phyloP scores from a whole-genome alignment of 2,888 invertebrate genomes.

The Drosophila ezoana region DNA sequence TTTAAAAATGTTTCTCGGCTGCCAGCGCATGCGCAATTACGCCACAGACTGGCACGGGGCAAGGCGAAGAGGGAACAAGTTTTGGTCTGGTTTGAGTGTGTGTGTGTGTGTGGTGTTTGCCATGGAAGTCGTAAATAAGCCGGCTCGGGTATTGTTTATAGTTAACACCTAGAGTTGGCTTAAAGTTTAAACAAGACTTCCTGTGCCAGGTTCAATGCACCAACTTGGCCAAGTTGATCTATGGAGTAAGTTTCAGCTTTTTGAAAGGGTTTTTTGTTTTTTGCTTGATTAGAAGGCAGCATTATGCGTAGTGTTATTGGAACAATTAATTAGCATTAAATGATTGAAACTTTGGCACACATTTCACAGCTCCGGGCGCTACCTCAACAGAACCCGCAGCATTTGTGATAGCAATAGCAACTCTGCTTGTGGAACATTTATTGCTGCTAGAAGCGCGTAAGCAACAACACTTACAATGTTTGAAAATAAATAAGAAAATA shows the following conservation, averaged over 20 bases:
- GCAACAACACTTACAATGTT: conserved; percentile 35
- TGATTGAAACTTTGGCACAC: conserved; percentile 60
- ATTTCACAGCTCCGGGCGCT: conserved; percentile 49
- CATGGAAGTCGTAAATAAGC: conserved; percentile 73
- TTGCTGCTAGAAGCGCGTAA: conserved; percentile 47
- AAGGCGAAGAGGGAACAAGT: neutral
- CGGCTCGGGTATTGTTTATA: conserved; percentile 69
- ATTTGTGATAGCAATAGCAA: conserved; percentile 3
- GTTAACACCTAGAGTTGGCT: conserved; percentile 72
- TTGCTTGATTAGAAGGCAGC: conserved; percentile 57
- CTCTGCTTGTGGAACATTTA: neutral
- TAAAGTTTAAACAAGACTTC: conserved; percentile 52
- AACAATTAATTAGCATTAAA: conserved; percentile 74
- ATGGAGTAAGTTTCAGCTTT: conserved; percentile 1
- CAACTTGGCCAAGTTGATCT: conserved; percentile 12
- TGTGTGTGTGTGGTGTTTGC: conserved; percentile 15
- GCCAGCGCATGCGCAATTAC: conserved; percentile 71
- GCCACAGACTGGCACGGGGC: conserved; percentile 31
- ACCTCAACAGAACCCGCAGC: conserved; percentile 66
- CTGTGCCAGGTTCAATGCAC: conserved; percentile 55
- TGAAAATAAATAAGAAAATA: neutral
- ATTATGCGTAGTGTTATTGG: conserved; percentile 47
- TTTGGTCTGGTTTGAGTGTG: conserved; percentile 7
- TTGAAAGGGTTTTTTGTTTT: conserved; percentile 3
- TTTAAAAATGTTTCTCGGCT: conserved; percentile 52